phyloP scores from a whole-genome alignment of 2,888 invertebrate genomes.

The Acleris literana region DNA sequence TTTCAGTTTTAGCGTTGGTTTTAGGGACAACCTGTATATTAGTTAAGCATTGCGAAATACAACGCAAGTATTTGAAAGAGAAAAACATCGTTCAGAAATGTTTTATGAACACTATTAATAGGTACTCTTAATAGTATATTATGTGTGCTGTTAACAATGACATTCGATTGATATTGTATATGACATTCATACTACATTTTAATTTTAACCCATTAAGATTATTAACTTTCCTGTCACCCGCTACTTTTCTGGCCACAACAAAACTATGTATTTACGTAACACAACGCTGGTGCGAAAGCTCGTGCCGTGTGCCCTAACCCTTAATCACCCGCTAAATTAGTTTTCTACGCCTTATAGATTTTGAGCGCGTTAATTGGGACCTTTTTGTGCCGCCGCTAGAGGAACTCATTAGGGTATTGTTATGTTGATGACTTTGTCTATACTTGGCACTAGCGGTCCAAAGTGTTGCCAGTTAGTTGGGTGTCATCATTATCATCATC shows the following conservation, averaged over 20 bases:
- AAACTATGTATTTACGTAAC: conserved; percentile 46
- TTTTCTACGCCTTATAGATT: conserved; percentile 41
- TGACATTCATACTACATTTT: too few relatives aligned
- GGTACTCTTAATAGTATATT: too few relatives aligned
- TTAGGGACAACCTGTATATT: too few relatives aligned
- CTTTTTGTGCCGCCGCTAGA: not conserved
- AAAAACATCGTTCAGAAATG: too few relatives aligned
- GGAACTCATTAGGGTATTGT: conserved; percentile 3
- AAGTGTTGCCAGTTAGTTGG: not conserved
- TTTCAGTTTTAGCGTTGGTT: too few relatives aligned
- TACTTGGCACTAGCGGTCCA: not conserved
- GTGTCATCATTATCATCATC: too few relatives aligned
- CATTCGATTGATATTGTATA: too few relatives aligned
- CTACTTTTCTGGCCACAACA: conserved; percentile 38
- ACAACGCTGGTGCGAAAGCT: conserved; percentile 53
- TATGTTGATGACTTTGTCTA: conserved; percentile 3
- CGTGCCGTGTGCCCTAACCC: conserved; percentile 48
- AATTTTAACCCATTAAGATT: too few relatives aligned
- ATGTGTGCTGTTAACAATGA: too few relatives aligned
- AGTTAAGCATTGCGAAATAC: too few relatives aligned
- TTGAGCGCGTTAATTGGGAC: conserved; percentile 17
- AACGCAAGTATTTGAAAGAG: too few relatives aligned
- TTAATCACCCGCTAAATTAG: conserved; percentile 55
- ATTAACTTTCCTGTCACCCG: not conserved
- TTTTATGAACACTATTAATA: too few relatives aligned